phyloP scores from a whole-genome alignment of 2,888 invertebrate species.

The Campopleginae sp. region DNA sequence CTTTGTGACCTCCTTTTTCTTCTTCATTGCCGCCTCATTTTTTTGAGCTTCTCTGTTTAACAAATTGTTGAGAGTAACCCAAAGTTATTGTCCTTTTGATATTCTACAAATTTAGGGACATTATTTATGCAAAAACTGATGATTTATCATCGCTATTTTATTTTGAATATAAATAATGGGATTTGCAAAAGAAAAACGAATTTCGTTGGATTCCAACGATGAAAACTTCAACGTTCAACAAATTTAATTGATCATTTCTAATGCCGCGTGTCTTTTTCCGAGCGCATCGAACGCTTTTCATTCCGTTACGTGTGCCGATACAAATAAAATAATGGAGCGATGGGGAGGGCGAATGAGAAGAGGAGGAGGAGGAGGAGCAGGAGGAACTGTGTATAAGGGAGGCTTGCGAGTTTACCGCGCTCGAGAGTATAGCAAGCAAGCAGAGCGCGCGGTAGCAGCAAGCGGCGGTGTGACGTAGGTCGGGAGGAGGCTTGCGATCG shows the following conservation, averaged over 20 bases:
- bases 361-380: slow-evolving; percentile 58
- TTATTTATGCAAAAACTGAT: too few species aligned
- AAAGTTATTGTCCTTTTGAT: too few species aligned
- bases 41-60: too few species aligned
- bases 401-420: slow-evolving; percentile 28
- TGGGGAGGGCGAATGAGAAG: slow-evolving; percentile 47
- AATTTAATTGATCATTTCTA: neutral
- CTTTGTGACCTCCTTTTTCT: slow-evolving; percentile 41
- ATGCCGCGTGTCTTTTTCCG: neutral
- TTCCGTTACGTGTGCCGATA: slow-evolving; percentile 6
- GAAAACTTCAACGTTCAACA: too few species aligned
- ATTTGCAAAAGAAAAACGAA: too few species aligned
- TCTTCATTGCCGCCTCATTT: slow-evolving; percentile 9
- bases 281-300: too few species aligned
- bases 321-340: slow-evolving; percentile 19
- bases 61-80: too few species aligned
- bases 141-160: too few species aligned
- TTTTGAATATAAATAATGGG: too few species aligned
- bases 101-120: slow-evolving; percentile 37
- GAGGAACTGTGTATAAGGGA: neutral
- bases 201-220: too few species aligned
- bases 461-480: slow-evolving; percentile 69
- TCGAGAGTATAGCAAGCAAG: neutral
- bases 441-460: slow-evolving; percentile 58
- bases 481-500: slow-evolving; percentile 65